phyloP scores from a whole-genome alignment of 2,797 vertebrate genomes.

The Octomys mimax region DNA sequence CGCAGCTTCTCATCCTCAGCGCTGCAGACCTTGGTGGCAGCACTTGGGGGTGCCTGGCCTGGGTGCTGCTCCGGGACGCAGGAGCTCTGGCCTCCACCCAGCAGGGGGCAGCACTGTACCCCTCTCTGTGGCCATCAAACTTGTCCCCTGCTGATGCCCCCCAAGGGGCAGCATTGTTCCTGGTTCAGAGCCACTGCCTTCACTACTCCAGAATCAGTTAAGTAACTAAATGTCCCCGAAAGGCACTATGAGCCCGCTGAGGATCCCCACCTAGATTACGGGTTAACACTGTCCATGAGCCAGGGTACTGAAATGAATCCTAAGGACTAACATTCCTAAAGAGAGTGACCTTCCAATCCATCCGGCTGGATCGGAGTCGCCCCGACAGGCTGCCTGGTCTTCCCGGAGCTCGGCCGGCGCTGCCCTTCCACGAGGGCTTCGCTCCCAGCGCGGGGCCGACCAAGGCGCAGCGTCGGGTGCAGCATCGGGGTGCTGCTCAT shows the following conservation, averaged over 20 bases:
- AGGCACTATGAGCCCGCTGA: neutral
- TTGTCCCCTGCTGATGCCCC: neutral
- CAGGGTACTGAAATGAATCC: neutral
- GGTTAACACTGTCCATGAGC: neutral
- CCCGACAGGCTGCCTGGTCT: neutral
- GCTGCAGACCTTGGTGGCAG: neutral
- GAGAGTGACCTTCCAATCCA: neutral
- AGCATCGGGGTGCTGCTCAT: constrained; percentile 16
- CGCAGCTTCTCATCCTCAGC: neutral
- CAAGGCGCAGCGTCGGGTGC: neutral
- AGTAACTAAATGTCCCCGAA: neutral
- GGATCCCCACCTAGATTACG: neutral
- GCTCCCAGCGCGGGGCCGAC: neutral
- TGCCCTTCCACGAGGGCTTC: neutral
- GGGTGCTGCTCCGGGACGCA: neutral
- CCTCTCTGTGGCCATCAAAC: neutral
- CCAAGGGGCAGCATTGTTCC: neutral
- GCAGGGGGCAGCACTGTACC: neutral
- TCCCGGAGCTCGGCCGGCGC: neutral
- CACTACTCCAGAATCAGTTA: constrained; percentile 34
- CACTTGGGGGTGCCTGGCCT: neutral
- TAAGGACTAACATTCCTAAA: constrained; percentile 22
- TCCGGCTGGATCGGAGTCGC: neutral
- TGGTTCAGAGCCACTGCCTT: neutral
- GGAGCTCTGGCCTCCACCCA: neutral